A percentile compares a stretch with the other conserved stretches of the same genome.
These are phyloP conservation scores for Neotoxoptera formosana DNA, from an alignment of 1,140 invertebrate species.

Conservation along the genomic window DNA sequence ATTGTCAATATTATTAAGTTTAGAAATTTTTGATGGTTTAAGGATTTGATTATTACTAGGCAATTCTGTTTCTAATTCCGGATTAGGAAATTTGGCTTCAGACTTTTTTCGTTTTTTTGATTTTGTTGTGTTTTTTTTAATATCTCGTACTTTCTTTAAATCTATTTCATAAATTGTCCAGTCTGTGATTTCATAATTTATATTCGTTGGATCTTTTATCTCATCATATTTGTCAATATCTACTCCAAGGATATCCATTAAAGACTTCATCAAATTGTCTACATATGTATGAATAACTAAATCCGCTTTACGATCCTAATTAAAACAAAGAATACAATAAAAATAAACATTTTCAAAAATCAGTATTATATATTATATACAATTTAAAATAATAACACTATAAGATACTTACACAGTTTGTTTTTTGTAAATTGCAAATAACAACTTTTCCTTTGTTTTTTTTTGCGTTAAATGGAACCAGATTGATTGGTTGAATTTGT, in stretches of 20 bases:
- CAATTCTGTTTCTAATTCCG: not conserved
- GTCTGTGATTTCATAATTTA: conserved; percentile 64
- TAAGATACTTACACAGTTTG: conserved; percentile 83
- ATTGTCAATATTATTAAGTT: conserved; percentile 10
- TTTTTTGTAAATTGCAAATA: conserved; percentile 96
- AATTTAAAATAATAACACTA: not conserved
- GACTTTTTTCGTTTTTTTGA: conserved; percentile 51
- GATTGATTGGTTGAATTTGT: conserved; percentile 97
- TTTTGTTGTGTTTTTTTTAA: conserved; percentile 59
- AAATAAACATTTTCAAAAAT: not conserved
- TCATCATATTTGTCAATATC: conserved; percentile 76
- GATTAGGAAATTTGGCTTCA: not conserved
- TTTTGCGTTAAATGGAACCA: conserved; percentile 87
- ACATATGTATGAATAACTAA: conserved; percentile 90
- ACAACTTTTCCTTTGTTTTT: conserved; percentile 81
- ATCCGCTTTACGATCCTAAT: conserved; percentile 90
- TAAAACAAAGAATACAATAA: conserved; percentile 19
- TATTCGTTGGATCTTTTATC: conserved; percentile 73
- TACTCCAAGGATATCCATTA: conserved; percentile 77
- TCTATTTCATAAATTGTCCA: conserved; percentile 70
- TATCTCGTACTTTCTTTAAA: conserved; percentile 65
- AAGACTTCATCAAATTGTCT: conserved; percentile 80
- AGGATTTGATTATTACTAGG: not conserved
- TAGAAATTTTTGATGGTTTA: conserved; percentile 1
- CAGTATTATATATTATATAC: not conserved